Base-by-base conservation (phyloP, 2,888 invertebrate genomes). In the Eueremaeus valkanovi region DNA sequence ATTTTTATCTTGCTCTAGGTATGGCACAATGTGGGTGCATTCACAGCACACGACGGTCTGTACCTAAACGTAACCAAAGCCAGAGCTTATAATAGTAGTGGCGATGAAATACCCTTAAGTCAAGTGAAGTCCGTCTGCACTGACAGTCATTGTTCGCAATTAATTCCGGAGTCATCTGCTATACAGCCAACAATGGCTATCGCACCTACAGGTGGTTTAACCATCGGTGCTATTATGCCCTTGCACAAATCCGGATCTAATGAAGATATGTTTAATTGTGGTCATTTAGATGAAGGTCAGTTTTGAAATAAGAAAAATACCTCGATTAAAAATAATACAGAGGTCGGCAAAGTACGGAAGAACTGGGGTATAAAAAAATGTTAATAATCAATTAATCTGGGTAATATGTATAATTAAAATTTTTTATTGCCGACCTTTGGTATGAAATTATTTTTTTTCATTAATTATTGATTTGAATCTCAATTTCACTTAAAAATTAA, bases 81-180 rank as follows among this genome's bases (percentile, higher is more conserved):
- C 31, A 61, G 61, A 61, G 61, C 61, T 33, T 61, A 61, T 61
- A 61, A 61, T 31, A 29, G 1, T 8, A 61, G 61, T 31, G 61
- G 29, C 29, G 31, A 61, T 61, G 61, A 61, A 31, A 33, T 61
- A 33, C 61, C 61, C 1, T 61, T 61, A 31, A 61, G 61, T 61
- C 61, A 61, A 31, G 29, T 61, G 18, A 61, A 61, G 61, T 61
- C 61, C 5, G 31, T 61, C 16, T 61, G 61, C 27, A 61, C 29
- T 31, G 61, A 31, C 2, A 33, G 61, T 16, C 29, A 61, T 3
- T 61, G 61, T 18, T 29, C 31, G 18, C 61, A 61, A 31, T 3
- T 31, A 31, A 31, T 61, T 3, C 31, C 61, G 3, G 61, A 61
- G 16, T 61, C 61, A 8, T 3, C 29, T 3, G 31, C 61, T 5